phyloP scores from a whole-genome alignment of 2,888 invertebrate genomes.

The Listrodromus nycthemerus region DNA sequence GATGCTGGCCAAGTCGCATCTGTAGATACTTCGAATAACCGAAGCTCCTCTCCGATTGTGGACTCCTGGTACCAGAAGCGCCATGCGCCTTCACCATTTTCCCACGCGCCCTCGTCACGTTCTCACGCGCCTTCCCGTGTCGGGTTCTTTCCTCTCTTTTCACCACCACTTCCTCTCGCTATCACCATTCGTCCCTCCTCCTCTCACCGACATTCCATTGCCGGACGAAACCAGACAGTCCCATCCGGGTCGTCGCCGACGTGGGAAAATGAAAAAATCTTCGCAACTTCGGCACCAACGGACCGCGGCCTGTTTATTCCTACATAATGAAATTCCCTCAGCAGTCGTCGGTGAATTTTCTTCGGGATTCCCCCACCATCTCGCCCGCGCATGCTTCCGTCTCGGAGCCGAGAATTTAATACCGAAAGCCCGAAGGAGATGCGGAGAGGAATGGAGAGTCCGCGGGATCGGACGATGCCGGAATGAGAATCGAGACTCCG shows the following conservation, averaged over 20 bases:
- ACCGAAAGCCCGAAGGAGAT: not conserved
- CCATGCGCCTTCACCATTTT: conserved; percentile 83
- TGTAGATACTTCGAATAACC: conserved; percentile 8
- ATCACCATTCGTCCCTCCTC: conserved; percentile 29
- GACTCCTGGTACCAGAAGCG: conserved; percentile 81
- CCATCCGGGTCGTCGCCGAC: conserved; percentile 22
- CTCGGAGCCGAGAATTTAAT: not conserved
- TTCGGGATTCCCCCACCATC: not conserved
- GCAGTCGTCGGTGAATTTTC: conserved; percentile 11
- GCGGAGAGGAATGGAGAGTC: not conserved
- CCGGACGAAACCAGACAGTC: not conserved
- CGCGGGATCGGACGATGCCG: conserved; percentile 9
- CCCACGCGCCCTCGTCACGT: conserved; percentile 82
- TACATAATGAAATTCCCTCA: conserved; percentile 46
- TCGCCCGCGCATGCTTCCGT: not conserved
- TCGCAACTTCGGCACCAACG: conserved; percentile 59
- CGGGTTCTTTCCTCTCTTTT: conserved; percentile 14
- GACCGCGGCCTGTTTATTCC: conserved; percentile 41
- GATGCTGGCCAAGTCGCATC: not conserved
- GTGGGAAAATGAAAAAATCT: conserved; percentile 66
- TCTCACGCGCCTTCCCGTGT: conserved; percentile 78
- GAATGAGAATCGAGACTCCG: conserved; percentile 22
- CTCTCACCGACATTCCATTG: conserved; percentile 21
- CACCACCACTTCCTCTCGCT: conserved; percentile 50
- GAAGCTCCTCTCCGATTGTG: conserved; percentile 73